Percentiles rank a stretch among this genome's conserved stretches.
Conservation (phyloP, 2,797 vertebrate genomes). For the Simalia tracyae region DNA sequence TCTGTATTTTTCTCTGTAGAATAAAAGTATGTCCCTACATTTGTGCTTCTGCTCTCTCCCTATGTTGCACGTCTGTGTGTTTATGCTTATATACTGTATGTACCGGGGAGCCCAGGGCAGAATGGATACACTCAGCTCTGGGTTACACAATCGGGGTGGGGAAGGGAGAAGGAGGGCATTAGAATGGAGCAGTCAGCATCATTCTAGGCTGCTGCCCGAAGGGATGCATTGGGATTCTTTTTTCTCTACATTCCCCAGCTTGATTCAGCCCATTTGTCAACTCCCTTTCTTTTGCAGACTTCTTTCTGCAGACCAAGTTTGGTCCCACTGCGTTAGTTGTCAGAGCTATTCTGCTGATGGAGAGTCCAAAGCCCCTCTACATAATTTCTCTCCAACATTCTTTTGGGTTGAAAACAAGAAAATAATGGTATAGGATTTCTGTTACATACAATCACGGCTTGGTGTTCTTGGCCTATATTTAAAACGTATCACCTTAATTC, state of each 20-base stretch:
- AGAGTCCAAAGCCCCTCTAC: neutral
- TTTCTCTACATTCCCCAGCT: neutral
- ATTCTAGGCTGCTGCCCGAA: neutral
- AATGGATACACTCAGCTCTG: neutral
- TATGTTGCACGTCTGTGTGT: neutral
- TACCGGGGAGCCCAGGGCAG: neutral
- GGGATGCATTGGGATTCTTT: neutral
- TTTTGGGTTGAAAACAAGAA: neutral
- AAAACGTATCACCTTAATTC: neutral
- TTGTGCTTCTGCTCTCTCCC: neutral
- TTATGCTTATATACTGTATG: neutral
- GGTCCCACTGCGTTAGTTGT: neutral
- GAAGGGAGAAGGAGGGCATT: neutral
- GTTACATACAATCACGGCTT: neutral
- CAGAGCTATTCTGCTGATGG: neutral
- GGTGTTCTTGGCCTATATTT: neutral
- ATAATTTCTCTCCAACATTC: neutral
- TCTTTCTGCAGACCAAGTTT: neutral
- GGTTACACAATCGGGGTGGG: neutral
- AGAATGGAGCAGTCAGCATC: neutral
- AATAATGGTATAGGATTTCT: neutral
- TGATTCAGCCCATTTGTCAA: neutral
- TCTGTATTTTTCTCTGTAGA: neutral
- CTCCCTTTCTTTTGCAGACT: neutral
- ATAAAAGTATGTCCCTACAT: neutral